Conservation (phyloP, 2,113 vertebrate genomes). For the Chionis minor region DNA sequence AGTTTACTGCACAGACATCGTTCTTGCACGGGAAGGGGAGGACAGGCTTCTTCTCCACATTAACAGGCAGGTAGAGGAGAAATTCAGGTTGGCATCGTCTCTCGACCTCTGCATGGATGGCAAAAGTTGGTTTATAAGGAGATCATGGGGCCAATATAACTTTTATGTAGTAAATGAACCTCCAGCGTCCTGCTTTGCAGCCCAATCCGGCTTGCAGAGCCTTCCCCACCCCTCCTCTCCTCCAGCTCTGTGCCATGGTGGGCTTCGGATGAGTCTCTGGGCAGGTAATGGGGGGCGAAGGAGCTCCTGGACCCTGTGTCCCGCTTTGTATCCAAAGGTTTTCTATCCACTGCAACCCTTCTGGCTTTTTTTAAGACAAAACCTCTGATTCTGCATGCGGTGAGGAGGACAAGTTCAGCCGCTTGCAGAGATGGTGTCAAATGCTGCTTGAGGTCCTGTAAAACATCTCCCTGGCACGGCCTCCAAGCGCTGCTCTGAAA, state of each 20-base stretch:
- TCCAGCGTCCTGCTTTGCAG: not conserved
- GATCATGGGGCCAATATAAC: rapidly evolving
- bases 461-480: not conserved
- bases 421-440: not conserved
- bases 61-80: not conserved
- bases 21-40: not conserved
- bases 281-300: rapidly evolving
- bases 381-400: not conserved
- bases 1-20: not conserved
- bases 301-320: not conserved
- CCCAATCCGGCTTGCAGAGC: not conserved
- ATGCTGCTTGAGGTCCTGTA: not conserved
- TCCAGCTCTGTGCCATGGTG: not conserved
- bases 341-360: not conserved
- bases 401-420: not conserved
- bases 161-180: not conserved
- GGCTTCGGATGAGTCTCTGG: not conserved
- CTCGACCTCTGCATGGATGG: not conserved
- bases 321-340: not conserved
- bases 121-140: not conserved
- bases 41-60: not conserved
- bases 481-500: not conserved
- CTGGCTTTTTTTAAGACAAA: not conserved
- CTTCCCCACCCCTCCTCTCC: not conserved
- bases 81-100: not conserved